A percentile compares a stretch with the other conserved stretches of the same genome.
Conservation (phyloP, 2,797 vertebrate genomes). For the Rhyacichthys aspro region DNA sequence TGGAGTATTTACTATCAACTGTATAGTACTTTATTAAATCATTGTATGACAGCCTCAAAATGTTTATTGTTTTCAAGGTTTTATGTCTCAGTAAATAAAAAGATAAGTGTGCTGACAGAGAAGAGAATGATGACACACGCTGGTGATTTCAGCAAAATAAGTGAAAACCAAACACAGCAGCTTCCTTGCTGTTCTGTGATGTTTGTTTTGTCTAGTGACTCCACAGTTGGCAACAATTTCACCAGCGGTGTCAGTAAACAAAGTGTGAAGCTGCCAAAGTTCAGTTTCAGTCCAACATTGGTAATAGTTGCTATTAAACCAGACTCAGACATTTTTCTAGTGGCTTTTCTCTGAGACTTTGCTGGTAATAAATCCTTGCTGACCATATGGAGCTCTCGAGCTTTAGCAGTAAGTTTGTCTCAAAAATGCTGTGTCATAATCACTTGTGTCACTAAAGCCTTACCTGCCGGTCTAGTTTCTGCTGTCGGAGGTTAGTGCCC, state of each 20-base stretch:
- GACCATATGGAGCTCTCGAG: constrained; percentile 14
- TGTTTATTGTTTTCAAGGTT: background rate
- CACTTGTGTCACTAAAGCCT: constrained; percentile 25
- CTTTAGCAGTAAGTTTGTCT: constrained; percentile 24
- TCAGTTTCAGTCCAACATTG: background rate
- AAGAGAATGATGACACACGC: background rate
- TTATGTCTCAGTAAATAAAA: background rate
- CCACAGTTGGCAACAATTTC: constrained; percentile 9
- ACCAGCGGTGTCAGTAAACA: constrained; percentile 16
- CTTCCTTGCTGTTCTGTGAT: constrained; percentile 3
- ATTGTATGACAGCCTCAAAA: no score
- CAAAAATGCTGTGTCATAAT: constrained; percentile 19
- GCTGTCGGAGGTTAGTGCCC: constrained; percentile 93
- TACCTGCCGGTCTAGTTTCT: constrained; percentile 98
- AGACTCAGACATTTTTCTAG: background rate
- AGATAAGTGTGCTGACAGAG: background rate
- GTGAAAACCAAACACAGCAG: background rate
- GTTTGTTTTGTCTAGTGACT: constrained; percentile 25
- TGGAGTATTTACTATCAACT: constrained; percentile 16
- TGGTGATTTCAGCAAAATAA: background rate
- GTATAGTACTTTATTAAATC: constrained; percentile 3
- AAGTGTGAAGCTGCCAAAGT: constrained; percentile 7
- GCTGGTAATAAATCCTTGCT: constrained; percentile 16
- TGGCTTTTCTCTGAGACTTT: background rate
- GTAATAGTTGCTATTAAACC: background rate